Base-by-base conservation (phyloP, 1,140 invertebrate genomes). In the Leptinotarsa texana region DNA sequence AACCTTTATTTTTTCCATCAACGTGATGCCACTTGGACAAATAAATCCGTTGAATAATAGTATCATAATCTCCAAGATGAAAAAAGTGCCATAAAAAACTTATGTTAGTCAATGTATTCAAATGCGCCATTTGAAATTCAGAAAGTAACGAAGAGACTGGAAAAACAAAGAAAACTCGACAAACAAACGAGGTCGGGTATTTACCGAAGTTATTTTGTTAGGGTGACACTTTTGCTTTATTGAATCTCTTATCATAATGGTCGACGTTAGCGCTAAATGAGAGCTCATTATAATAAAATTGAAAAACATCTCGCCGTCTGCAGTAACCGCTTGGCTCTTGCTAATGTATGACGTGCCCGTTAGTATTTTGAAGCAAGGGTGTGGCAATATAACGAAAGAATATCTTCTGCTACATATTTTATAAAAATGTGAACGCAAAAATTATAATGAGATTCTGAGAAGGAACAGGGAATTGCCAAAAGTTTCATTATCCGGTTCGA, bases 161-260 rank as follows among this genome's bases (percentile, higher is more conserved):
- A 57, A 57, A 57, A 75, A 75, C 70, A 77, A 75, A 75, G 49
- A 72, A 63, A 67, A 49, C 21, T 57, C 27, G 74, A 15, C 42
- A 49, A 66, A 78, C 72, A 75, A 70, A 70, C 77, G 49, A 70
- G 63, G 68, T 33, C 57, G 71, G 61, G 73, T 77, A 74, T 78
- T 80, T 76, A 73, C 77, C 61, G 69, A 78, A 74, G 73, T 78
- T 78, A 80, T 80, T 80, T 77, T 78, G 75, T 73, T 65, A 57
- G 51, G 72, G 66, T 74, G 75, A 75, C 79, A 76, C 71, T 75
- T 74, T 75, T 76, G 74, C 71, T 74, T 80, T 80, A 80, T 80
- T 78, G 77, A 80, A 80, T 80, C 75, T 77, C 75, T 78, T 76
- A 78, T 78, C 79, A 78, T 80, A 80, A 80, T 77, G 77, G 75